phyloP scores from a whole-genome alignment of 1,140 invertebrate species.

The Danaus plexippus region DNA sequence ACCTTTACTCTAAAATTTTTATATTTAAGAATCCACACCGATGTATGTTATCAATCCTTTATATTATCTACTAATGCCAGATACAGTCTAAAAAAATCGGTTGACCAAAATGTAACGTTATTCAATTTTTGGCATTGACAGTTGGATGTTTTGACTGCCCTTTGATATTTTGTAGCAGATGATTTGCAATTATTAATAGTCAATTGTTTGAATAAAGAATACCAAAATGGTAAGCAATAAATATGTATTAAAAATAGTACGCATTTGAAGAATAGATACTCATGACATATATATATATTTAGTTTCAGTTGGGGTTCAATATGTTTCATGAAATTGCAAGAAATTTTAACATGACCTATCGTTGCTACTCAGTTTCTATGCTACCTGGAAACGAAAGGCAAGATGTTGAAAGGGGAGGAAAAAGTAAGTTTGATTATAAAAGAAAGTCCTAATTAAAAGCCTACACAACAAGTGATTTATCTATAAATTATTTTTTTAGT shows the following conservation, averaged over 20 bases:
- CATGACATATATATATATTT: constrained; percentile 31
- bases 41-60: too few relatives aligned
- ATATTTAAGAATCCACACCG: too few relatives aligned
- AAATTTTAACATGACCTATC: constrained; percentile 86
- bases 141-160: constrained; percentile 11
- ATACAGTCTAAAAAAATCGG: neutral
- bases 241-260: too few relatives aligned
- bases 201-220: constrained; percentile 15
- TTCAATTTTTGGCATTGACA: constrained; percentile 10
- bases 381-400: constrained; percentile 92
- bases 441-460: neutral
- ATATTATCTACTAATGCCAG: too few relatives aligned
- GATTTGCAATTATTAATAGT: constrained; percentile 25
- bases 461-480: too few relatives aligned
- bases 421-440: constrained; percentile 79
- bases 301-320: constrained; percentile 86
- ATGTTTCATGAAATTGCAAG: constrained; percentile 87
- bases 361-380: constrained; percentile 97
- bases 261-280: too few relatives aligned
- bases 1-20: too few relatives aligned
- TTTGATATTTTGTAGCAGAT: constrained; percentile 3
- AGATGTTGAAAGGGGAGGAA: constrained; percentile 97
- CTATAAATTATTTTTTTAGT: constrained; percentile 75
- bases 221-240: constrained; percentile 35
- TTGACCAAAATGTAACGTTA: neutral